These are phyloP conservation scores for Helicoverpa zea DNA, from an alignment of 1,140 invertebrate genomes.

Conservation along the genomic window DNA sequence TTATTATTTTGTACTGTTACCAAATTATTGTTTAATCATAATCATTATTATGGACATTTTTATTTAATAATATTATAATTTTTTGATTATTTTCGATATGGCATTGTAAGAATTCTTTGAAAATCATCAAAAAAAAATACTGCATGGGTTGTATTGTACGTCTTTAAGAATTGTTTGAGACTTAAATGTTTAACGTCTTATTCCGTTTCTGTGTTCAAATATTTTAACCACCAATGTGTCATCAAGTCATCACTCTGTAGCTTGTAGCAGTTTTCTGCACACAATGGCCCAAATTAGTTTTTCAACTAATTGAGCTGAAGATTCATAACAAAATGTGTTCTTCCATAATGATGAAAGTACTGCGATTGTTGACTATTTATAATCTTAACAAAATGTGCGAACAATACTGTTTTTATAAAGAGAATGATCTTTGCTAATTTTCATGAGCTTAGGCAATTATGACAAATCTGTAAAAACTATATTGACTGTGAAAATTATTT, in stretches of 20 bases:
- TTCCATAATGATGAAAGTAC: conserved; percentile 3
- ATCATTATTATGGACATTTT: conserved; percentile 25
- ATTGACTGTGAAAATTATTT: conserved; percentile 14
- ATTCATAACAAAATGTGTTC: conserved; percentile 13
- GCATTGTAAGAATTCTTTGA: conserved; percentile 26
- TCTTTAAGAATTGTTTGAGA: conserved; percentile 20
- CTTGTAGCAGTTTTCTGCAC: conserved; percentile 31
- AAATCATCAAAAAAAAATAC: conserved; percentile 22
- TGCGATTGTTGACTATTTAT: conserved; percentile 60
- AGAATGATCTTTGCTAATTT: conserved; percentile 24
- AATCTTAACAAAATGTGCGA: conserved; percentile 21
- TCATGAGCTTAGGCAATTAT: not conserved
- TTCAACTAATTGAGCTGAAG: no score
- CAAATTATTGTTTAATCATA: conserved; percentile 34
- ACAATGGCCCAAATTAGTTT: not conserved
- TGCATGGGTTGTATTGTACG: conserved; percentile 33
- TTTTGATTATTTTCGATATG: conserved; percentile 41
- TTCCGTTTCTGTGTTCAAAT: conserved; percentile 64
- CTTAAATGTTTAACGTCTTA: conserved; percentile 26
- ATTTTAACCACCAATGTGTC: conserved; percentile 31
- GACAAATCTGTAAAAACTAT: not conserved
- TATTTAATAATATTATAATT: conserved; percentile 34
- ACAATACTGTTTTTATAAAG: conserved; percentile 9
- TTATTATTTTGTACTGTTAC: conserved; percentile 47
- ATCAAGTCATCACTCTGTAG: conserved; percentile 46